phyloP scores from a whole-genome alignment of 2,888 invertebrate species.

The Tetrapedia diversipes region DNA sequence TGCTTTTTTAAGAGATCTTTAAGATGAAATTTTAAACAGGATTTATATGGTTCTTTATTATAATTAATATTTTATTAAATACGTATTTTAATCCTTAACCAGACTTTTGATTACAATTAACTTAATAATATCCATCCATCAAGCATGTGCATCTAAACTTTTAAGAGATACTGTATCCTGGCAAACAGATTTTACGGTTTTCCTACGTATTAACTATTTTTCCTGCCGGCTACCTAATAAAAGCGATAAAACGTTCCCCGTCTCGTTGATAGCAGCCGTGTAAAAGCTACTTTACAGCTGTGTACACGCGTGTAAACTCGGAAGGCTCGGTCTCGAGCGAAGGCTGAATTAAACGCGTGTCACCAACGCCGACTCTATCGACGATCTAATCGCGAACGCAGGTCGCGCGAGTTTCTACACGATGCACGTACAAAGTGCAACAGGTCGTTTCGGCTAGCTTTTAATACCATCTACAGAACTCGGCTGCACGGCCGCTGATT shows the following conservation, averaged over 20 bases:
- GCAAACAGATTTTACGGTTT: background rate
- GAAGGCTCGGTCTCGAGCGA: constrained; percentile 6
- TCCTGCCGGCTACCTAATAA: background rate
- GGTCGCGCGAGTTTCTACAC: constrained; percentile 40
- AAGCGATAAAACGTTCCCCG: background rate
- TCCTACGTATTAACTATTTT: background rate
- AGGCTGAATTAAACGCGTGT: constrained; percentile 32
- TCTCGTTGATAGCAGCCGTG: background rate
- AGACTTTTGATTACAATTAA: no score
- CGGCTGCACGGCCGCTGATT: constrained; percentile 29
- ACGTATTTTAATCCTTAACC: no score
- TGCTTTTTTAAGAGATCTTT: no score
- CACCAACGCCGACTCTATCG: constrained; percentile 52
- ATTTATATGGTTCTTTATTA: no score
- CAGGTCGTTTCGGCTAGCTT: constrained; percentile 56
- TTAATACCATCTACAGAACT: constrained; percentile 30
- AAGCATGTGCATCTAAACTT: no score
- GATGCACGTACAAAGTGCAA: constrained; percentile 51
- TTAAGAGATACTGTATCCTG: no score
- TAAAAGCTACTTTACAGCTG: background rate
- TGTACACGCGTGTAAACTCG: background rate
- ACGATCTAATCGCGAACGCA: constrained; percentile 57
- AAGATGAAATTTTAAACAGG: no score
- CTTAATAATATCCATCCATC: no score
- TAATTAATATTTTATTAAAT: no score